Evolutionary conservation across 2,888 invertebrate species (phyloP), one percentile per base, ranked within the genome.

Genomic region (Leptopilina drosophilae): DNA sequence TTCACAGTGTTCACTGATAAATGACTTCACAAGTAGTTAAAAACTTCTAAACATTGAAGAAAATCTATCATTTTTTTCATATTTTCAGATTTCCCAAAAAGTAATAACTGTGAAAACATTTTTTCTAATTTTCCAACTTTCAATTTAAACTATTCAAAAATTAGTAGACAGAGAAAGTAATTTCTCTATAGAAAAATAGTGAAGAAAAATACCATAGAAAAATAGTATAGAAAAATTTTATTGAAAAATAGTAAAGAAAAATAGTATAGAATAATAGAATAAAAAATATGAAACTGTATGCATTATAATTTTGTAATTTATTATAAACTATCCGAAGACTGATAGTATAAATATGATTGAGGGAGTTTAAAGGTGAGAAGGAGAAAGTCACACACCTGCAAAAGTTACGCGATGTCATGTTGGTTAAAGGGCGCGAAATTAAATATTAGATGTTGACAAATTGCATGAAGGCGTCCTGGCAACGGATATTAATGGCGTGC

Each of bases 391-490:
- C 69, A 79, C 82, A 82, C 82, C 80, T 82, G 80, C 82, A 82
- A 42, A 42, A 83, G 84, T 83, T 83, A 80, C 82, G 84, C 80
- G 81, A 80, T 84, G 82, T 82, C 79, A 82, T 82, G 84, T 85
- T 82, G 84, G 87, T 88, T 88, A 89, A 88, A 89, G 88, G 86
- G 89, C 87, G 89, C 88, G 87, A 91, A 91, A 91, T 91, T 91
- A 91, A 91, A 91, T 90, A 90, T 90, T 89, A 89, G 90, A 91
- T 91, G 91, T 90, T 91, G 91, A 91, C 91, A 91, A 91, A 91
- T 91, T 91, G 91, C 89, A 86, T 88, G 89, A 86, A 89, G 90
- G 90, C 91, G 90, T 91, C 90, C 87, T 89, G 85, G 87, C 88
- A 91, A 91, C 91, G 91, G 90, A 91, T 91, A 91, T 91, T 91